Evolutionary conservation across 2,797 vertebrate genomes (phyloP).

Genomic region (Bucorvus abyssinicus): DNA sequence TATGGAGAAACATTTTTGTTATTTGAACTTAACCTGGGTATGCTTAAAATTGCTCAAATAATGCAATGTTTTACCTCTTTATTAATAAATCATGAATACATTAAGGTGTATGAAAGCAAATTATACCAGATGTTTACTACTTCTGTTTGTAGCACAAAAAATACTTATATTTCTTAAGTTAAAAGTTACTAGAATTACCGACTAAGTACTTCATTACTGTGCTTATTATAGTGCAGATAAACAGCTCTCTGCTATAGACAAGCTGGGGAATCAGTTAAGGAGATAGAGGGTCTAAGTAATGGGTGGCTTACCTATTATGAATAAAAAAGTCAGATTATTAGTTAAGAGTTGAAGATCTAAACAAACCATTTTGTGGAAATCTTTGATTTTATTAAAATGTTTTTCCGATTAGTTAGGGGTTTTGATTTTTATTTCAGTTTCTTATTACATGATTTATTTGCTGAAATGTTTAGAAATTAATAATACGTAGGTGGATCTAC

Average conservation of each 20-base stretch:
- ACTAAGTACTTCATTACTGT: not conserved
- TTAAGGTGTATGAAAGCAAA: not conserved
- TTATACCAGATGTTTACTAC: not conserved
- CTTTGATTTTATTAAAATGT: not conserved
- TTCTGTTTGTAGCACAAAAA: not conserved
- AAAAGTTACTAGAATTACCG: not conserved
- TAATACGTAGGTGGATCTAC: not conserved
- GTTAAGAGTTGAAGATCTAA: not conserved
- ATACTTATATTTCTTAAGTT: not conserved
- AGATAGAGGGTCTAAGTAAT: not conserved
- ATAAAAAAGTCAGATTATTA: not conserved
- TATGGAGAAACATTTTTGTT: not conserved
- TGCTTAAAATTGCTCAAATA: not conserved
- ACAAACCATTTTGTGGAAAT: not conserved
- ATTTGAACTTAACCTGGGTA: not conserved
- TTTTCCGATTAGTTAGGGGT: not conserved
- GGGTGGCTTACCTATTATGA: not conserved
- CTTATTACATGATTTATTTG: not conserved
- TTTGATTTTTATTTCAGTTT: not conserved
- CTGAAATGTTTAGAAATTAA: not conserved
- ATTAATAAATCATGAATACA: not conserved
- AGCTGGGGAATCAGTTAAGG: not conserved
- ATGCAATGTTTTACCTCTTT: not conserved
- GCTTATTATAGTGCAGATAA: not conserved
- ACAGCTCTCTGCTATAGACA: not conserved